Evolutionary conservation across 2,888 invertebrate genomes (phyloP), one percentile per base, ranked within the genome.

Genomic region (Amiota minor): DNA sequence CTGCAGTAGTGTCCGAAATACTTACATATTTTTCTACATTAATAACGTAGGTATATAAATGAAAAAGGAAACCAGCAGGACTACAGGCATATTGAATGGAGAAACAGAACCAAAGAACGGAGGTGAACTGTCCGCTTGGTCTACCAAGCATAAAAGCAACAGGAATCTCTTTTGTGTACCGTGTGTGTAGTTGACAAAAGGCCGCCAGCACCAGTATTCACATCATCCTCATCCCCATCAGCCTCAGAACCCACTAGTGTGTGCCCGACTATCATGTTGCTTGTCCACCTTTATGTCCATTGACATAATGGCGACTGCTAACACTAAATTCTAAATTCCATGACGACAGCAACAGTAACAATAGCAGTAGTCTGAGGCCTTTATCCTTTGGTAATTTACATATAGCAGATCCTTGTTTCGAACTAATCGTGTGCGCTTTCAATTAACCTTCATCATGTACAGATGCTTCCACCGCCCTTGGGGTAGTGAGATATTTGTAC

Each of bases 151-250:
- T 53, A 55, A 49, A 64, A 55, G 35, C 46, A 16, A 70, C 76
- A 74, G 70, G 68, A 74, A 80, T 77, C 71, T 74, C 78, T 74
- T 80, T 80, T 77, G 79, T 80, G 64, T 71, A 35, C 6, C 6
- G 35, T 35, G 35, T 35, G 35, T 71, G 61, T 65, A 71, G 73
- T 72, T 74, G 75, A 78, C 76, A 65, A 62, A 71, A 61, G 61
- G 68, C 67, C 53, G 56, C 68, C 16, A 55, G 59, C 65, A 71
- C 16, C 50, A 67, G 59, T 50, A 65, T 50, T 55, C 35, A 20
- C 70, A 20, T 64, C 47, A 49, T 35, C 9, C 70, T 56, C 6
- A 12, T 10, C 67, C 72, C n/a, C 59, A 53, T 23, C 67, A 23
- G 14, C 65, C 8, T 10, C 59, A n/a, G 16, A 12, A 8, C 50